phyloP scores from a whole-genome alignment of 2,888 invertebrate genomes.

The Athalia cordata region DNA sequence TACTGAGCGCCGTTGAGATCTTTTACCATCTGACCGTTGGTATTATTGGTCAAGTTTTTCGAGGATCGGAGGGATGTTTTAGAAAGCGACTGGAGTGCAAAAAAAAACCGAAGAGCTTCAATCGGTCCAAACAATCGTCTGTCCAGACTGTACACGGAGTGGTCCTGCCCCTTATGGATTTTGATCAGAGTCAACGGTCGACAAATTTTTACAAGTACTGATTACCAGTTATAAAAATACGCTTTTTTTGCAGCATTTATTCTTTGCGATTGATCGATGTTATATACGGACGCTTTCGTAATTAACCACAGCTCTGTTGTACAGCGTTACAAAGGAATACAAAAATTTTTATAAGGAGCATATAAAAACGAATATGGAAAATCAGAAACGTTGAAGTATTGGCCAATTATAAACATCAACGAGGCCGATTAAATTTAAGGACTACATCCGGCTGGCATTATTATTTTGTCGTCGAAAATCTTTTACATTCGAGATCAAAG shows the following conservation, averaged over 20 bases:
- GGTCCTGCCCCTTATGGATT: constrained; percentile 32
- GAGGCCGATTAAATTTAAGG: neutral
- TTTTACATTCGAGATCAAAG: constrained; percentile 12
- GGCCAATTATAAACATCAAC: constrained; percentile 9
- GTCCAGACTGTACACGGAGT: neutral
- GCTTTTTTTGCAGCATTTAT: neutral
- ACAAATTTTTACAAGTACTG: constrained; percentile 1
- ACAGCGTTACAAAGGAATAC: too few species aligned
- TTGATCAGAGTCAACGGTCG: constrained; percentile 3
- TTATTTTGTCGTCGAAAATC: neutral
- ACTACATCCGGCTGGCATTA: neutral
- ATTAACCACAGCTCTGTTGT: too few species aligned
- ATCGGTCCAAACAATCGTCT: neutral
- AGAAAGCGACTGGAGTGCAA: too few species aligned
- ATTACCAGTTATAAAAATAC: neutral
- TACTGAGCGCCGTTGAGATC: constrained; percentile 73
- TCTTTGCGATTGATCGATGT: neutral
- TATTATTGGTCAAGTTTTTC: neutral
- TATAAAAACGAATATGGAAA: too few species aligned
- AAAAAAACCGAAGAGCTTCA: neutral
- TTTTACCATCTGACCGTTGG: constrained; percentile 65
- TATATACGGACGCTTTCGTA: neutral
- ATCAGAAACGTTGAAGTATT: neutral
- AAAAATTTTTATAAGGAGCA: too few species aligned
- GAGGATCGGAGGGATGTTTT: neutral